Evolutionary conservation across 2,113 vertebrate species (phyloP), one percentile per base, ranked within the genome.

Genomic region (Macquaria australasica): DNA sequence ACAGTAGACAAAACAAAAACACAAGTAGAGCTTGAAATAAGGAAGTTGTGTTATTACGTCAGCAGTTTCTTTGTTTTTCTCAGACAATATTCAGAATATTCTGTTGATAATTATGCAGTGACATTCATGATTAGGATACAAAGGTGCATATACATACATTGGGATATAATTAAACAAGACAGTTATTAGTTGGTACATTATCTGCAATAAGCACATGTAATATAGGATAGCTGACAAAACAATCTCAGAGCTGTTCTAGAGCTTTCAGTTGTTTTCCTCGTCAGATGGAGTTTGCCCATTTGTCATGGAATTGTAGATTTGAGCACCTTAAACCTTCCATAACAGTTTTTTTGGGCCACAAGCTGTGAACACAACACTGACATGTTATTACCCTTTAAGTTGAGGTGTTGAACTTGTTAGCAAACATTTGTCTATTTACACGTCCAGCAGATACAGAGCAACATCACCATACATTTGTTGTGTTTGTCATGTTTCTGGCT

Each of bases 1-100:
- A 66, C 59, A 43, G 73, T 2, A 59, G 68, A 77, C 73, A 28
- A 45, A 89, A 84, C 77, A 81, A 56, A 53, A 73, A 78, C 73
- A 78, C 23, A 25, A 25, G 51, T 1, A 6, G 6, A 14, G 20
- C 23, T 73, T 15, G 14, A 41, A 50, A 55, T 45, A 9, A 51
- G 62, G 31, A 25, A 31, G 14, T 21, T 25, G 8, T 41, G 41
- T 59, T 53, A 41, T 21, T 64, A 66, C 72, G 41, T 41, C 28
- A 39, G 7, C 39, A 3, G 23, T 12, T 28, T 67, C 43, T 43
- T 55, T 34, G 31, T 79, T 62, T 31, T 53, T 14, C 18, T 21
- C 7, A 23, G 20, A 37, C 12, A 41, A 18, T 25, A 67, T 31
- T 14, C 14, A n/a, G 4, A 76, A 63, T 56, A 10, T 41, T 37